phyloP scores from a whole-genome alignment of 2,797 vertebrate genomes.

The Danio choprae region DNA sequence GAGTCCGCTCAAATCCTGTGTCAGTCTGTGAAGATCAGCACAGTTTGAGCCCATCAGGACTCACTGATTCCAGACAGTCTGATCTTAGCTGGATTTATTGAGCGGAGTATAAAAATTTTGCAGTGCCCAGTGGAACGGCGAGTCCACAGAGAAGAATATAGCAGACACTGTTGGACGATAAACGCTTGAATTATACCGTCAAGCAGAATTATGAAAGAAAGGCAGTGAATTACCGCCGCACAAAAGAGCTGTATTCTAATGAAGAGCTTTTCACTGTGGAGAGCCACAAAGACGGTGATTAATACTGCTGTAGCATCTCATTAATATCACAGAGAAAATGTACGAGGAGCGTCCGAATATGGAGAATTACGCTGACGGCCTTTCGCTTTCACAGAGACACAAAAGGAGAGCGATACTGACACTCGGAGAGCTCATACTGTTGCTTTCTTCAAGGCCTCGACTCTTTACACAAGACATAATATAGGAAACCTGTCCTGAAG shows the following conservation, averaged over 20 bases:
- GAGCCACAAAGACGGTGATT: constrained; percentile 47
- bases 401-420: not conserved
- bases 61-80: constrained; percentile 34
- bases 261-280: constrained; percentile 38
- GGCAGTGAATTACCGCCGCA: not conserved
- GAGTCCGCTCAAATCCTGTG: not conserved
- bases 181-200: constrained; percentile 29
- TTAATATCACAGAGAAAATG: constrained; percentile 59
- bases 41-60: constrained; percentile 3
- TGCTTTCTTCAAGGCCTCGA: not conserved
- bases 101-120: constrained; percentile 38
- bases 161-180: not conserved
- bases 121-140: constrained; percentile 5
- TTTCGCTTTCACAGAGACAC: not conserved
- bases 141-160: constrained; percentile 7
- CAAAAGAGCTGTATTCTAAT: constrained; percentile 9
- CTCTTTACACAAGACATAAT: not conserved
- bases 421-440: not conserved
- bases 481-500: not conserved
- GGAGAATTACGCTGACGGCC: not conserved
- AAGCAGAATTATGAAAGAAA: constrained; percentile 36
- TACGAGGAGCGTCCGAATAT: constrained; percentile 41
- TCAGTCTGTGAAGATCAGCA: constrained; percentile 2
- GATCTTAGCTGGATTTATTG: constrained; percentile 57
- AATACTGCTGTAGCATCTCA: constrained; percentile 56